These are phyloP conservation scores for Glareola pratincola DNA, from an alignment of 2,113 vertebrate species.

Conservation along the genomic window DNA sequence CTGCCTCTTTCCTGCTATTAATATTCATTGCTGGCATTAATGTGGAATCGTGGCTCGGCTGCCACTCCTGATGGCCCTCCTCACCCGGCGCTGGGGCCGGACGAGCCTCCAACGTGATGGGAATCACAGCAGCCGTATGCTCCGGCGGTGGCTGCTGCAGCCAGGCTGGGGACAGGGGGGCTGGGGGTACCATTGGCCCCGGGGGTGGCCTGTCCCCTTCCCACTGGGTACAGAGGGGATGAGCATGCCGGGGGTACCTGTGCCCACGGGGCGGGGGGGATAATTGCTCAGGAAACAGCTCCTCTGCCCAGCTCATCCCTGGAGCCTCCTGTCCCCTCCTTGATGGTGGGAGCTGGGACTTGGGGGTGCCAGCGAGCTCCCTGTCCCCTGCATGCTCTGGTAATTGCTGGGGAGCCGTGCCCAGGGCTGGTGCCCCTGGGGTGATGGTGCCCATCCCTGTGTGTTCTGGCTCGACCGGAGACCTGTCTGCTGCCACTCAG, in stretches of 20 bases:
- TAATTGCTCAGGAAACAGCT: background rate
- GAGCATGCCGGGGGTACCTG: background rate
- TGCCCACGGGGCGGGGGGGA: fast-evolving
- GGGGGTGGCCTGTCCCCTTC: background rate
- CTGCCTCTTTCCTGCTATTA: slow-evolving; percentile 44
- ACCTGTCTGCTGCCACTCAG: background rate
- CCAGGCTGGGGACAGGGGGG: background rate
- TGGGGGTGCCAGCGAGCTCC: background rate
- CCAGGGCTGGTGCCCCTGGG: background rate
- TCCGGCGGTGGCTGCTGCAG: fast-evolving
- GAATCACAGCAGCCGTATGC: background rate
- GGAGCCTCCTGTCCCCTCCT: background rate
- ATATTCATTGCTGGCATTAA: slow-evolving; percentile 55
- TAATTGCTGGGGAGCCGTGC: background rate
- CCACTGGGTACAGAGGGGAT: background rate
- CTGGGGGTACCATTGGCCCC: fast-evolving
- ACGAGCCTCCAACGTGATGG: background rate
- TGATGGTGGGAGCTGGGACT: background rate
- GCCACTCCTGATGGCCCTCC: slow-evolving; percentile 20
- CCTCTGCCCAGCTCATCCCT: background rate
- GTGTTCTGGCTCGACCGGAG: background rate
- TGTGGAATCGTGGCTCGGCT: background rate
- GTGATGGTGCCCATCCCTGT: background rate
- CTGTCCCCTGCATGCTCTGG: background rate
- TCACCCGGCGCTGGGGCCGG: background rate